Evolutionary conservation across 2,113 vertebrate species (phyloP).

Genomic region (Eurystomus gularis): DNA sequence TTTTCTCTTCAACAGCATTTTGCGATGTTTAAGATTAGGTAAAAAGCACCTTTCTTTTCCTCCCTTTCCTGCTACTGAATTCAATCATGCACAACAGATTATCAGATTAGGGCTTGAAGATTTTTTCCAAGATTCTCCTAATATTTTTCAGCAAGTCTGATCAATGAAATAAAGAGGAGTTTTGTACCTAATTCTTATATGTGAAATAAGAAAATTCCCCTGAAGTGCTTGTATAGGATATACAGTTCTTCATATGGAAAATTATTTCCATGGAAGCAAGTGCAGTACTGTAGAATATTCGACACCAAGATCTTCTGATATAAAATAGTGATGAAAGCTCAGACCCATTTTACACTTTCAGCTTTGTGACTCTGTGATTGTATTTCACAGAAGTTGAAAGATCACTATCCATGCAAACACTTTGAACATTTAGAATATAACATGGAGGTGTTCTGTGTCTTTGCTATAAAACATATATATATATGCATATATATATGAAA

Average conservation of each 20-base stretch:
- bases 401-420: conserved; percentile 12
- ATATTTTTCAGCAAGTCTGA: neutral
- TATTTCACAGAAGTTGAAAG: conserved; percentile 55
- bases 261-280: neutral
- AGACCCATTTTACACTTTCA: conserved; percentile 17
- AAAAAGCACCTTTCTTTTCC: neutral
- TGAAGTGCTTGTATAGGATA: neutral
- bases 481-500: conserved; percentile 24
- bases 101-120: neutral
- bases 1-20: neutral
- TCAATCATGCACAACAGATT: neutral
- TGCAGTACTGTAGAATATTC: neutral
- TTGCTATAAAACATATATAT: conserved; percentile 44
- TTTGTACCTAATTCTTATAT: neutral
- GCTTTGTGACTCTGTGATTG: conserved; percentile 26
- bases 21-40: neutral
- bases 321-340: conserved; percentile 33
- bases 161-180: neutral
- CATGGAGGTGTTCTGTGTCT: conserved; percentile 27
- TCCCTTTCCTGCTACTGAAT: neutral
- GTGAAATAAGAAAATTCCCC: neutral
- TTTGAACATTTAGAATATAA: conserved; percentile 42
- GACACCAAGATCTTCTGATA: neutral
- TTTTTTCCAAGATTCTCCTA: neutral
- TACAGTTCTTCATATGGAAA: neutral